Evolutionary conservation across 2,797 vertebrate genomes (phyloP).

Genomic region (Poecilia picta): DNA sequence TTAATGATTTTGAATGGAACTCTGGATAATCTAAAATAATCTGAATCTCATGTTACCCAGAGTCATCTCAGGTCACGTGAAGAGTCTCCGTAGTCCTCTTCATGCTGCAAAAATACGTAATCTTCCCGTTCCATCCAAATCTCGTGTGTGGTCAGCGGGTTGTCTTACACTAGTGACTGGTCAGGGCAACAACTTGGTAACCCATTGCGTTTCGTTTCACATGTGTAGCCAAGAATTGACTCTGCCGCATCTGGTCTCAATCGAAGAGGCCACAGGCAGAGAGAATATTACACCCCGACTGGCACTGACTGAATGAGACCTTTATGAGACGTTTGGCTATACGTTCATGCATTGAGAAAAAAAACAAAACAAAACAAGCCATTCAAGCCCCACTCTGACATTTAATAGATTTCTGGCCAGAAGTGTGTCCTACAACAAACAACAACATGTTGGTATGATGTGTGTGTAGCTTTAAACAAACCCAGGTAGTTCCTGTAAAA

Average conservation of each 20-base stretch:
- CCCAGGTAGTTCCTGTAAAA: not conserved
- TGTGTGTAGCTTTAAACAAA: conserved; percentile 13
- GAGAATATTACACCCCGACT: conserved; percentile 37
- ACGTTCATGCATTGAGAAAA: conserved; percentile 1
- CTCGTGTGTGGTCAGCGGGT: not conserved
- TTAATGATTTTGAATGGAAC: not conserved
- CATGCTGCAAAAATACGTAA: not conserved
- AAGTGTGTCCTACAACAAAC: conserved; percentile 8
- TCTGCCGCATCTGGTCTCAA: conserved; percentile 69
- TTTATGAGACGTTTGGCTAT: conserved; percentile 65
- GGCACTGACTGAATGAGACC: conserved; percentile 67
- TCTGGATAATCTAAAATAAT: not conserved
- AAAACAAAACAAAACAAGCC: conserved; percentile 24
- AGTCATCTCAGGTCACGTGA: not conserved
- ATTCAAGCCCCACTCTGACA: conserved; percentile 36
- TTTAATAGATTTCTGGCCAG: conserved; percentile 40
- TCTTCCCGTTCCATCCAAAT: not conserved
- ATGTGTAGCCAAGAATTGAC: conserved; percentile 27
- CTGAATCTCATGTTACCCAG: not conserved
- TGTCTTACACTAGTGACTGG: not conserved
- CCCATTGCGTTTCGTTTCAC: not conserved
- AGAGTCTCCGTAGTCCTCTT: not conserved
- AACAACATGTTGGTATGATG: conserved; percentile 22
- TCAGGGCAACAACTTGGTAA: too few relatives aligned
- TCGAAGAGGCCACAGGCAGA: conserved; percentile 47